A percentile compares a stretch with the other conserved stretches of the same genome.
Evolutionary conservation across 2,888 invertebrate genomes (phyloP).

Genomic region (Boloria euphrosyne): DNA sequence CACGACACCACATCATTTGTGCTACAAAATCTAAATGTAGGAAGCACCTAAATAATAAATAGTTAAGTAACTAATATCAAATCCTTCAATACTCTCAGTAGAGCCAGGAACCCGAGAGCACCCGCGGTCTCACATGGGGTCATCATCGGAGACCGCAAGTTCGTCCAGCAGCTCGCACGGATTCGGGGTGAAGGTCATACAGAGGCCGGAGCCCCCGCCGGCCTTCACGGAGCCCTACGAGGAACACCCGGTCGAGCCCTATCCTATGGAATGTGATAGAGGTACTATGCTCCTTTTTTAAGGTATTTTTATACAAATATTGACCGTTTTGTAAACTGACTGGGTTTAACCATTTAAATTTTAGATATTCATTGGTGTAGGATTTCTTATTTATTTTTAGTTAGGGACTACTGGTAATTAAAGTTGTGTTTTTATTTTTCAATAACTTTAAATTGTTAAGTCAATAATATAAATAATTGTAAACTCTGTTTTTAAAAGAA

Average conservation of each 20-base stretch:
- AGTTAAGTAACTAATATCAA: not conserved
- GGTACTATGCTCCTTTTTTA: slow-evolving; percentile 45
- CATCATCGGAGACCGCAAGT: slow-evolving; percentile 79
- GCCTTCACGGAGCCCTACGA: slow-evolving; percentile 56
- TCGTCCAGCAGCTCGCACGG: slow-evolving; percentile 80
- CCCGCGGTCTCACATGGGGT: slow-evolving; percentile 53
- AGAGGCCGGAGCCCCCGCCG: slow-evolving; percentile 58
- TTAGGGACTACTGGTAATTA: too few relatives aligned
- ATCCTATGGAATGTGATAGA: slow-evolving; percentile 71
- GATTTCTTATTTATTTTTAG: too few relatives aligned
- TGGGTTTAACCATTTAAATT: not conserved
- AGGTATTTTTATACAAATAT: too few relatives aligned
- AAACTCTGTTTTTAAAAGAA: too few relatives aligned
- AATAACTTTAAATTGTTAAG: too few relatives aligned
- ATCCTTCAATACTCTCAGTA: slow-evolving; percentile 37
- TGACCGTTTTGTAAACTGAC: not conserved
- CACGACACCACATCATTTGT: too few relatives aligned
- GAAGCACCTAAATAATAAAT: too few relatives aligned
- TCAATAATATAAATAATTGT: too few relatives aligned
- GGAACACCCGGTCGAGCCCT: slow-evolving; percentile 47
- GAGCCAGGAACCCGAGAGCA: slow-evolving; percentile 56
- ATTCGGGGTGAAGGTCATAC: slow-evolving; percentile 60
- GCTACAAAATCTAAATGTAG: too few relatives aligned
- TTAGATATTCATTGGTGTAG: too few relatives aligned
- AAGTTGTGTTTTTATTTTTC: too few relatives aligned